These are phyloP conservation scores for Leptobrachium leishanense DNA, from an alignment of 2,113 vertebrate genomes.

Conservation along the genomic window DNA sequence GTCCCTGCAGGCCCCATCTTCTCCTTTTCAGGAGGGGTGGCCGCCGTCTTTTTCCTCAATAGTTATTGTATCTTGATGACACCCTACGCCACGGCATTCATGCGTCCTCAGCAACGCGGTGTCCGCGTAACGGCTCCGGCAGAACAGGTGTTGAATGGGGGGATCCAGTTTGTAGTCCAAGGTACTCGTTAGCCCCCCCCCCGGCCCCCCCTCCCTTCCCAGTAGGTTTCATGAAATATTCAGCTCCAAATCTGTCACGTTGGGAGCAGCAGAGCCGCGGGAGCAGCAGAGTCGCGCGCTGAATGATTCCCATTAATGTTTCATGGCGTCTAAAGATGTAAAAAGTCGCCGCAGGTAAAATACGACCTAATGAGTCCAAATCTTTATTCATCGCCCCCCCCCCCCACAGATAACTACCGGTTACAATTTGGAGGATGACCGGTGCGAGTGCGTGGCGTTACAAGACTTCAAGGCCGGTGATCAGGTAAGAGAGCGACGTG, in stretches of 20 bases:
- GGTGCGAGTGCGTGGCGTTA: conserved; percentile 93
- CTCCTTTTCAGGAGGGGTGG: too few species aligned
- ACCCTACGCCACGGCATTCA: too few species aligned
- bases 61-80: too few species aligned
- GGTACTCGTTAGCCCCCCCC: conserved; percentile 18
- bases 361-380: conserved; percentile 46
- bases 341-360: conserved; percentile 39
- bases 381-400: conserved; percentile 32
- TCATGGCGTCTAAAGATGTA: conserved; percentile 41
- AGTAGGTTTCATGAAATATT: background rate
- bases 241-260: background rate
- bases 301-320: conserved; percentile 21
- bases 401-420: conserved; percentile 89
- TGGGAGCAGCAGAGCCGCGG: background rate
- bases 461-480: conserved; percentile 88
- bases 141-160: conserved; percentile 31
- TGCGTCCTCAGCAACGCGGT: background rate
- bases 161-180: conserved; percentile 11
- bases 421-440: conserved; percentile 97
- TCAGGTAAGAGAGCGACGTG: conserved; percentile 73
- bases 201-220: background rate
- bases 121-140: background rate
- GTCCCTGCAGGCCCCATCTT: too few species aligned
- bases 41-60: too few species aligned
- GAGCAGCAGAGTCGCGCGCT: background rate